Evolutionary conservation across 30 jellyfish, hydroid and myxozoan genomes (phyloP).

Genomic region (Pseudorhiza aurosa): DNA sequence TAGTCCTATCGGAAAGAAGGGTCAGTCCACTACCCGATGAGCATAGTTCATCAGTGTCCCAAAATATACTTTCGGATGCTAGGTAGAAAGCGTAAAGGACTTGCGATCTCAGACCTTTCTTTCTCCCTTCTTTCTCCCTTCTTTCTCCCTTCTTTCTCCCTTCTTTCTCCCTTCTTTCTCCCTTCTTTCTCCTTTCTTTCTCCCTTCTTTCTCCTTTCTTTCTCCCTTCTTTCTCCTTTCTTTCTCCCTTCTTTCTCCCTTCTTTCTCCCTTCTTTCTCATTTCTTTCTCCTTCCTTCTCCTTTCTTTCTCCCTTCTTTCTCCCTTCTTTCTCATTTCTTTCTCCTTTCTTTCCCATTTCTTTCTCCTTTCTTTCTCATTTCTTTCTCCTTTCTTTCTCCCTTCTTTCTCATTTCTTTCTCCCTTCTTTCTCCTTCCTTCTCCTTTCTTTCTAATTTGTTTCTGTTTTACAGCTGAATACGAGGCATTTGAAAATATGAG

Average conservation of each 20-base stretch:
- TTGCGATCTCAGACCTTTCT: background rate
- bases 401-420: background rate
- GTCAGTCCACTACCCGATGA: too few relatives aligned
- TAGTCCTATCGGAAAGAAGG: too few relatives aligned
- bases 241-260: constrained; percentile 2
- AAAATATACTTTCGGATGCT: too few relatives aligned
- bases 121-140: constrained; percentile 1
- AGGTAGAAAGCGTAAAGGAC: too few relatives aligned
- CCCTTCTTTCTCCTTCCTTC: too few relatives aligned
- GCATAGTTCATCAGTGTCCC: too few relatives aligned
- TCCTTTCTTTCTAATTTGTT: too few relatives aligned
- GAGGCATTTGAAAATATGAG: constrained; percentile 53
- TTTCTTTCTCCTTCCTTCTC: background rate
- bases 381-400: background rate
- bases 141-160: background rate
- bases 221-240: background rate
- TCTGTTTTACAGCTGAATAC: constrained; percentile 61
- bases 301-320: background rate
- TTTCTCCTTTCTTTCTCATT: background rate
- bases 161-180: constrained; percentile 7
- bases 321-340: background rate
- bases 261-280: background rate
- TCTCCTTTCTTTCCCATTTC: background rate
- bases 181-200: background rate
- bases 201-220: background rate